Evolutionary conservation across 2,113 vertebrate species (phyloP).

Genomic region (Dicaeum eximium): DNA sequence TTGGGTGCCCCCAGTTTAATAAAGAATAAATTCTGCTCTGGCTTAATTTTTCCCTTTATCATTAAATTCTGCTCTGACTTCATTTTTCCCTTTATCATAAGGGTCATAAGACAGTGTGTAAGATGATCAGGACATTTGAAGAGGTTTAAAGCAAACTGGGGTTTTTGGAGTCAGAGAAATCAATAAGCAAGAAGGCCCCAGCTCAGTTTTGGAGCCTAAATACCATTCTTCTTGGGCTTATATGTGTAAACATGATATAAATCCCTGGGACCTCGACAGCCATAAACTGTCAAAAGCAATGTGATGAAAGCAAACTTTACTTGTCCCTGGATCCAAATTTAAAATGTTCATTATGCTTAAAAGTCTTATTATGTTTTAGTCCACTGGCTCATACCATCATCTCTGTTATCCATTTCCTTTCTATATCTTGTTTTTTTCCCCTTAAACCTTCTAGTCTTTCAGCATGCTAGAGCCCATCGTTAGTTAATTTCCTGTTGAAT

Average conservation of each 20-base stretch:
- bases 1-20: background rate
- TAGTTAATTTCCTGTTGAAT: slow-evolving; percentile 35
- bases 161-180: background rate
- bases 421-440: background rate
- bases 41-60: background rate
- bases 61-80: background rate
- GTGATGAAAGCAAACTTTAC: background rate
- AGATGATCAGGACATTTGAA: background rate
- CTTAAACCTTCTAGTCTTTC: background rate
- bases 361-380: background rate
- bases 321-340: background rate
- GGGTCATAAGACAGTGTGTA: background rate
- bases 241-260: background rate
- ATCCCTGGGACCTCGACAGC: background rate
- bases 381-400: background rate
- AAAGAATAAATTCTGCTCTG: background rate
- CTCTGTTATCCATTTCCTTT: background rate
- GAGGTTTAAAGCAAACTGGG: background rate
- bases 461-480: background rate
- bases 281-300: background rate
- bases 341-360: background rate
- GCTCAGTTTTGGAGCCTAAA: background rate
- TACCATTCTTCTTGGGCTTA: background rate
- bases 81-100: background rate
- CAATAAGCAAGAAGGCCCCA: background rate